Percentiles rank a stretch among this genome's conserved stretches.
Conservation (phyloP, 2,113 vertebrate species). For the Notechis scutatus region DNA sequence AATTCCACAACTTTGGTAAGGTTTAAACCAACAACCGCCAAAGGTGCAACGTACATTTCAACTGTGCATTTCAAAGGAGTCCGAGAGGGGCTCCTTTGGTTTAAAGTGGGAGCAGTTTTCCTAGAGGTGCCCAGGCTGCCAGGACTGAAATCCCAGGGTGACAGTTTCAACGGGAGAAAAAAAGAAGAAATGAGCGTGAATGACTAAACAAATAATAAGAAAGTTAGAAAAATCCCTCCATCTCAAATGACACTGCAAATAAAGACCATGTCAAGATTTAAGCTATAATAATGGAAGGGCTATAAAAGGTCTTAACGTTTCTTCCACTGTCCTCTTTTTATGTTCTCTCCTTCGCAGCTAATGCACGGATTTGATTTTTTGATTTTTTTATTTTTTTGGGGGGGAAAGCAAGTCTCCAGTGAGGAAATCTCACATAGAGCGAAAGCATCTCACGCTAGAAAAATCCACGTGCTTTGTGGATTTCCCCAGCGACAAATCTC, state of each 20-base stretch:
- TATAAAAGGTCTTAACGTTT: slow-evolving; percentile 71
- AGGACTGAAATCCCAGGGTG: slow-evolving; percentile 40
- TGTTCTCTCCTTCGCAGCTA: slow-evolving; percentile 56
- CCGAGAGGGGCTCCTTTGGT: slow-evolving; percentile 60
- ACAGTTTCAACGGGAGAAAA: slow-evolving; percentile 62
- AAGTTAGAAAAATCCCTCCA: slow-evolving; percentile 43
- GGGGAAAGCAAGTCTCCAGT: slow-evolving; percentile 5
- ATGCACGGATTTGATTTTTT: slow-evolving; percentile 38
- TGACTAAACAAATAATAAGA: background rate
- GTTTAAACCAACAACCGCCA: slow-evolving; percentile 53
- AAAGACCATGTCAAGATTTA: slow-evolving; percentile 72
- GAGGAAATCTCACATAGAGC: slow-evolving; percentile 37
- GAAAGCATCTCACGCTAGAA: slow-evolving; percentile 31
- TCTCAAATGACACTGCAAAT: slow-evolving; percentile 63
- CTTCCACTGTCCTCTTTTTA: slow-evolving; percentile 70
- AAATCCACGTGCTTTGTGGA: slow-evolving; percentile 9
- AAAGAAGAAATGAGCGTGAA: slow-evolving; percentile 60
- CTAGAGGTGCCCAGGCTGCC: slow-evolving; percentile 14
- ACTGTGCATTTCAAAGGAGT: slow-evolving; percentile 36
- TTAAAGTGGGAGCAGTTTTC: too few species aligned
- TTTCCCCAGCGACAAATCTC: background rate
- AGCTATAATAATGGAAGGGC: slow-evolving; percentile 73
- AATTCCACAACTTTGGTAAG: slow-evolving; percentile 47
- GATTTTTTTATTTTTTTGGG: background rate
- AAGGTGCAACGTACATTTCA: slow-evolving; percentile 66